Base-by-base conservation (phyloP, 2,797 vertebrate species). In the Lithobates pipiens region DNA sequence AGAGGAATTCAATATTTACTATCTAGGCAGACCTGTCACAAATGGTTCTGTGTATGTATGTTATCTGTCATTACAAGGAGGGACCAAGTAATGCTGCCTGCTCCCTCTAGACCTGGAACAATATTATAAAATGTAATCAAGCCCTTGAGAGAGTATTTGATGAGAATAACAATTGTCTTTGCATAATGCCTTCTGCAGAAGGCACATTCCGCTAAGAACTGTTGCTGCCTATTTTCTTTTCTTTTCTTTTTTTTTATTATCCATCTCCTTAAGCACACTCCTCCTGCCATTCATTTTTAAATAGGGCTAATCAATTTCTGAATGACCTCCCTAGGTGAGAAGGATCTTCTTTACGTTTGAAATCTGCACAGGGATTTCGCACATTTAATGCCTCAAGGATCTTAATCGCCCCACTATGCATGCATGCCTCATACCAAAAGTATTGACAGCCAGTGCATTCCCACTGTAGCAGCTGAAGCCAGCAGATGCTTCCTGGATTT, bases 371-470 rank as follows among this genome's bases (percentile, higher is more conserved):
- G 90, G 88, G 89, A 4, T 76, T 88, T 83, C 34, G n/a, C 82
- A 57, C 89, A 10, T 88, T 87, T 78, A 25, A 77, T 83, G 91
- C 90, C 92, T 71, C 27, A 84, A 89, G 91, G 79, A 44, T 88
- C 88, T 74, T 71, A 63, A 82, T 88, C 44, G 0, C 89, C 8
- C 86, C 68, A 29, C 89, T 87, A 3, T 85, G 92, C 87, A 39
- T 89, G 88, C 89, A 61, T 0, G 81, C 87, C 91, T 94, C 92
- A 39, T 77, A 89, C 88, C 90, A 81, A 88, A 89, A 92, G 91
- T 92, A 88, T 89, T 85, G 88, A 79, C 90, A 86, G 92, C 76
- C 86, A 91, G 90, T 86, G 90, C 90, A 11, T 90, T 89, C 90
- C 90, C 50, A 63, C 89, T 88, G 85, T 88, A 54, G 89, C 92